phyloP scores from a whole-genome alignment of 64 coral and sea anemone genomes.

The Pocillopora damicornis region DNA sequence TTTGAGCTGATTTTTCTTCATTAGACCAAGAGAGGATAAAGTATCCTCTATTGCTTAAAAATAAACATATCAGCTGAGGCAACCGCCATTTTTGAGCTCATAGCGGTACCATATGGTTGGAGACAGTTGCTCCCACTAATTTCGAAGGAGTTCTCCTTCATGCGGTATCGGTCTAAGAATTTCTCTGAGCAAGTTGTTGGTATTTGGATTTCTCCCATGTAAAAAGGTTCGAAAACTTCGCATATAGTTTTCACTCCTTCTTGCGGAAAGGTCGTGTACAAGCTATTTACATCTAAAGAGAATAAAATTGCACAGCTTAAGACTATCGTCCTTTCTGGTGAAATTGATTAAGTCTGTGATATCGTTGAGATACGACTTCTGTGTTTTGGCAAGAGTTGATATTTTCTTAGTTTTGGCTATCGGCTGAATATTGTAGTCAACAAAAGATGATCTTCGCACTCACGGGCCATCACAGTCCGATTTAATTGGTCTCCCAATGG shows the following conservation, averaged over 20 bases:
- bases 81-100: constrained; percentile 25
- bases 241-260: not conserved
- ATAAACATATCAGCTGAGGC: constrained; percentile 14
- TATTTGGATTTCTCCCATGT: not conserved
- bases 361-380: not conserved
- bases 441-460: constrained; percentile 32
- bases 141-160: constrained; percentile 30
- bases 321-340: not conserved
- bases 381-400: not conserved
- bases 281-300: not conserved
- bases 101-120: constrained; percentile 1
- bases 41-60: not conserved
- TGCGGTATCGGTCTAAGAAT: constrained; percentile 2
- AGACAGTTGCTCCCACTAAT: constrained; percentile 22
- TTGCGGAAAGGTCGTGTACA: not conserved
- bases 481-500: constrained; percentile 11
- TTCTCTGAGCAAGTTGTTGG: not conserved
- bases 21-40: not conserved
- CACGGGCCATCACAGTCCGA: not conserved
- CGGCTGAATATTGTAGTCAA: constrained; percentile 21
- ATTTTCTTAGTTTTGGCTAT: not conserved
- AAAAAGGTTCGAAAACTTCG: not conserved
- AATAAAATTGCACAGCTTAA: not conserved
- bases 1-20: not conserved
- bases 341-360: not conserved